Evolutionary conservation across 2,113 vertebrate genomes (phyloP).

Genomic region (Chloropsis hardwickii): DNA sequence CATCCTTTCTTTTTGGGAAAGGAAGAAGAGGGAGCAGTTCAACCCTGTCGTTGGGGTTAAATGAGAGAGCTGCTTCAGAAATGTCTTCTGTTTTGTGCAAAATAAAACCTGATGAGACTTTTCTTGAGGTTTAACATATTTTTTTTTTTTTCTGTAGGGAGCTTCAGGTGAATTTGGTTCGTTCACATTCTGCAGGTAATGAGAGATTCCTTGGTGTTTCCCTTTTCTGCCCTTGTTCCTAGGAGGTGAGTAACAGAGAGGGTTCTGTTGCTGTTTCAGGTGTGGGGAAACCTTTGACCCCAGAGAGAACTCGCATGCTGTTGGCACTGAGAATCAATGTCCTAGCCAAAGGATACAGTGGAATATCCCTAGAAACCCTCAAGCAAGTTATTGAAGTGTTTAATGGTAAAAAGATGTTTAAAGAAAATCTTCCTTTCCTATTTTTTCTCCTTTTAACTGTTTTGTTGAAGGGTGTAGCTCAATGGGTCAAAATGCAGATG

Average conservation of each 20-base stretch:
- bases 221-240: neutral
- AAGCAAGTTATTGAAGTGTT: conserved; percentile 88
- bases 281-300: conserved; percentile 91
- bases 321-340: conserved; percentile 95
- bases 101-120: neutral
- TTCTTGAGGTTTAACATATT: neutral
- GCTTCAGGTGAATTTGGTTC: conserved; percentile 93
- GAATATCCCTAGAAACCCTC: conserved; percentile 92
- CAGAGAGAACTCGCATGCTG: conserved; percentile 94
- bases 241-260: neutral
- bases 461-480: neutral
- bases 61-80: neutral
- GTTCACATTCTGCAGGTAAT: conserved; percentile 96
- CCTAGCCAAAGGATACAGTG: conserved; percentile 95
- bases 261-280: conserved; percentile 71
- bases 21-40: neutral
- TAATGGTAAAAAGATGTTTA: conserved; percentile 80
- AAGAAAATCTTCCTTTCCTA: neutral
- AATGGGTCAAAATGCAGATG: neutral
- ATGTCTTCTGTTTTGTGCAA: neutral
- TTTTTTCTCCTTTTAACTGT: neutral
- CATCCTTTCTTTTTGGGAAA: neutral
- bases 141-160: conserved; percentile 77
- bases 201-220: neutral
- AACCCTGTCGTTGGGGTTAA: neutral